A percentile compares a stretch with the other conserved stretches of the same genome.
Conservation (phyloP, 2,888 invertebrate genomes). For the Euproctis similis region DNA sequence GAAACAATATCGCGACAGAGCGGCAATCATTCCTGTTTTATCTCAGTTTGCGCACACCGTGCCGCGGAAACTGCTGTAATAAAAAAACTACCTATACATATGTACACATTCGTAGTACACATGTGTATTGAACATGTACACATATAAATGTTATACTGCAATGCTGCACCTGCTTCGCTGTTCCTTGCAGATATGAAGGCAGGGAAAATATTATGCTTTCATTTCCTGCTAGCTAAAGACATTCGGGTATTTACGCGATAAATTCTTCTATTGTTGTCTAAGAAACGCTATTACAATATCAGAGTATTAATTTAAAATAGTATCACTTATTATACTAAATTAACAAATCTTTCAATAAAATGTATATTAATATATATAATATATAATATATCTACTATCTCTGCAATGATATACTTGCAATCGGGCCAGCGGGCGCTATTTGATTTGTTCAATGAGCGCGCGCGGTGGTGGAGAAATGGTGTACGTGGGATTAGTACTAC, state of each 20-base stretch:
- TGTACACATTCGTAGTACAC: slow-evolving; percentile 29
- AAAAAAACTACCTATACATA: slow-evolving; percentile 67
- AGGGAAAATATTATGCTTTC: slow-evolving; percentile 17
- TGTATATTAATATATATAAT: no score
- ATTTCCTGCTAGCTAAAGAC: slow-evolving; percentile 8
- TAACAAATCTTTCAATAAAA: no score
- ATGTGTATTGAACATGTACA: slow-evolving; percentile 12
- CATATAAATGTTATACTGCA: slow-evolving; percentile 20
- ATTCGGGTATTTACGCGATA: slow-evolving; percentile 3
- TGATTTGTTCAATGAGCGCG: no score
- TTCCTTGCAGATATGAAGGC: slow-evolving; percentile 22
- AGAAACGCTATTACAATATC: slow-evolving; percentile 4
- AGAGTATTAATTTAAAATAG: background rate
- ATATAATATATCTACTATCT: no score
- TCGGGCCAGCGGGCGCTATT: no score
- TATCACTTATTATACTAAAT: no score
- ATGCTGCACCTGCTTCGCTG: slow-evolving; percentile 24
- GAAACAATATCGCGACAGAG: slow-evolving; percentile 69
- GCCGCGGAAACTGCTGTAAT: slow-evolving; percentile 64
- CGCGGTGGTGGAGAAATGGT: no score
- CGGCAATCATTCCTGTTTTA: slow-evolving; percentile 73
- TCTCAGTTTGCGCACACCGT: slow-evolving; percentile 69
- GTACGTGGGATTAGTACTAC: no score
- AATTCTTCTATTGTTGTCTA: no score
- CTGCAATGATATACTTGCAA: no score